Conservation (phyloP, 2,797 vertebrate species). For the Neosalanx taihuensis region DNA sequence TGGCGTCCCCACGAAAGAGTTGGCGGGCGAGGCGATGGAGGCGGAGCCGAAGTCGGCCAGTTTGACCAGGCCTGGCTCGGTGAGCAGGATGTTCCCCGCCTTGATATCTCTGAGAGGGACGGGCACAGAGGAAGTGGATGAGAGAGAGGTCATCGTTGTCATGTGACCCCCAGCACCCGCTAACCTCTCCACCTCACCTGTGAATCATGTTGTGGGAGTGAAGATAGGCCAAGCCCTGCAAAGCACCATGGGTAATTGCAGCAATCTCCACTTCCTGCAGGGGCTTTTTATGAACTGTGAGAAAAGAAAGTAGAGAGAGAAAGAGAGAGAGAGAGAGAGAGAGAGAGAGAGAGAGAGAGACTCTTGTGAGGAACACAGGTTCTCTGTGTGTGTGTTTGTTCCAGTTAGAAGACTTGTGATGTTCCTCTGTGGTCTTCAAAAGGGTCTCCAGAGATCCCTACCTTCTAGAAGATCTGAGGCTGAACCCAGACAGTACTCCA, state of each 20-base stretch:
- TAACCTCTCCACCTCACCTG: conserved; percentile 77
- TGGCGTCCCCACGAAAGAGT: conserved; percentile 99
- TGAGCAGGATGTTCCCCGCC: conserved; percentile 97
- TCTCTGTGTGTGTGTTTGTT: background rate
- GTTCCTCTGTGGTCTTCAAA: background rate
- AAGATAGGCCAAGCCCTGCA: conserved; percentile 96
- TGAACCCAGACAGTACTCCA: conserved; percentile 99
- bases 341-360: background rate
- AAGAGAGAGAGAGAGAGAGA: conserved; percentile 29
- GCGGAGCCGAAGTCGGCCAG: conserved; percentile 99
- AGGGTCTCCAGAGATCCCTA: conserved; percentile 49
- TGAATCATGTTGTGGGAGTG: conserved; percentile 99
- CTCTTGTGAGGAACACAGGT: conserved; percentile 26
- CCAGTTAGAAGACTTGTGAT: background rate
- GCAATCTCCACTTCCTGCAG: conserved; percentile 99
- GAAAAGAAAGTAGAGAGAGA: conserved; percentile 25
- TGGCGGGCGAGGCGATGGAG: conserved; percentile 97
- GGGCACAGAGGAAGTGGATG: conserved; percentile 20
- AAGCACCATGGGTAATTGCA: conserved; percentile 98
- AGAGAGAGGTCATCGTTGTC: background rate
- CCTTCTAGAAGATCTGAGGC: conserved; percentile 98
- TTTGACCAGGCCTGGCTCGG: conserved; percentile 97
- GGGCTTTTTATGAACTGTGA: conserved; percentile 98
- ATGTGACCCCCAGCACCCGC: conserved; percentile 16
- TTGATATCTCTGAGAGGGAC: conserved; percentile 88